Percentiles rank a stretch among this genome's conserved stretches.
Conservation (phyloP, 2,888 invertebrate genomes). For the Lithosia quadra region DNA sequence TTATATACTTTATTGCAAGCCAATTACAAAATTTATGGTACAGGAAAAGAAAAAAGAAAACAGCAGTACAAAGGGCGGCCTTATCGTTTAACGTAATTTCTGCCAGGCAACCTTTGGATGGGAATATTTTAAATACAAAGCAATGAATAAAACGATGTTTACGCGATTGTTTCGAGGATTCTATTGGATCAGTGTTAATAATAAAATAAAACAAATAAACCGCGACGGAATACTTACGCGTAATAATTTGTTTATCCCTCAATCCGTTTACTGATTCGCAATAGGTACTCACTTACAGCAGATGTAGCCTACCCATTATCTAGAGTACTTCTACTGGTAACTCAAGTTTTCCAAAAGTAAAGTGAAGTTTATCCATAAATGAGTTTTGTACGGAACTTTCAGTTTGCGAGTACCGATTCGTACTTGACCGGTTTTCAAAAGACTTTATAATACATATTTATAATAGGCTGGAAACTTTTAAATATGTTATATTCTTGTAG, state of each 20-base stretch:
- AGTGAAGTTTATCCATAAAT: neutral
- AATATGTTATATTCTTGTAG: slow-evolving; percentile 9
- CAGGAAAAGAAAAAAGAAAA: too few relatives aligned
- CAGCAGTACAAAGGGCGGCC: too few relatives aligned
- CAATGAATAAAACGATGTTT: too few relatives aligned
- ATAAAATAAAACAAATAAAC: neutral
- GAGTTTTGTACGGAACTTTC: neutral
- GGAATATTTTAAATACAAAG: too few relatives aligned
- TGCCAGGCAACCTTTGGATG: too few relatives aligned
- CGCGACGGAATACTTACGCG: too few relatives aligned
- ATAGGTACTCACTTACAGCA: neutral
- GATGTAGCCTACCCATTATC: too few relatives aligned
- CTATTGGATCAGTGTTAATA: neutral
- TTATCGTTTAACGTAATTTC: too few relatives aligned
- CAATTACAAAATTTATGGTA: too few relatives aligned
- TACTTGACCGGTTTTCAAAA: neutral
- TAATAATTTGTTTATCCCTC: too few relatives aligned
- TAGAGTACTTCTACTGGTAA: neutral
- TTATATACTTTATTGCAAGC: too few relatives aligned
- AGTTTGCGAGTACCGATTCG: neutral
- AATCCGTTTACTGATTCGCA: neutral
- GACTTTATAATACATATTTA: neutral
- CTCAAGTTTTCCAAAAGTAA: neutral
- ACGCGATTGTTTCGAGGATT: neutral
- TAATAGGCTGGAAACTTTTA: neutral